A percentile compares a stretch with the other conserved stretches of the same genome.
phyloP scores from a whole-genome alignment of 2,797 vertebrate species.

The Loris lydekkerianus region DNA sequence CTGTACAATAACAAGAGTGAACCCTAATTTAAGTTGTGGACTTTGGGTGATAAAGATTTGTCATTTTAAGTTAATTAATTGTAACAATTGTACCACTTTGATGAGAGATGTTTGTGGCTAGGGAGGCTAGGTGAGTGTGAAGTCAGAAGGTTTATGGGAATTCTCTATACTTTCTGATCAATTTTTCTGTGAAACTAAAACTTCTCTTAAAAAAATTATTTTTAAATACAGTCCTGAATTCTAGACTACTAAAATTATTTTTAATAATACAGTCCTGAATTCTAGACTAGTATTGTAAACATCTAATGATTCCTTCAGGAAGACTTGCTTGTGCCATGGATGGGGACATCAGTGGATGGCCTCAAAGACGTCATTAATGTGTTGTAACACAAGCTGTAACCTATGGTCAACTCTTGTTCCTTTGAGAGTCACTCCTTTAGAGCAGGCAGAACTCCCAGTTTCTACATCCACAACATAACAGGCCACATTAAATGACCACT shows the following conservation, averaged over 20 bases:
- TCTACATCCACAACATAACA: not conserved
- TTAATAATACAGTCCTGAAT: not conserved
- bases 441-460: not conserved
- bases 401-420: not conserved
- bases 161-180: not conserved
- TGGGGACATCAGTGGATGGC: not conserved
- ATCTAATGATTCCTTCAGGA: not conserved
- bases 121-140: not conserved
- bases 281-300: not conserved
- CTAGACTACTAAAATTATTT: not conserved
- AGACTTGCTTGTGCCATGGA: not conserved
- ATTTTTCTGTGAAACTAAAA: constrained; percentile 5
- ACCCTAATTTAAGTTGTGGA: not conserved
- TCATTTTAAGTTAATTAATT: not conserved
- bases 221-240: constrained; percentile 3
- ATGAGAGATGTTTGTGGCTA: not conserved
- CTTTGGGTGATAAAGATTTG: not conserved
- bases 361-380: not conserved
- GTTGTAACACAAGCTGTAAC: not conserved
- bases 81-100: not conserved
- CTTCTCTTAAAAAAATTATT: not conserved
- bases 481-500: not conserved
- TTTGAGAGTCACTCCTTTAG: not conserved
- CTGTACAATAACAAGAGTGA: not conserved
- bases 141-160: not conserved